phyloP scores from a whole-genome alignment of 2,888 invertebrate genomes.

The Drepanosiphum platanoidis region DNA sequence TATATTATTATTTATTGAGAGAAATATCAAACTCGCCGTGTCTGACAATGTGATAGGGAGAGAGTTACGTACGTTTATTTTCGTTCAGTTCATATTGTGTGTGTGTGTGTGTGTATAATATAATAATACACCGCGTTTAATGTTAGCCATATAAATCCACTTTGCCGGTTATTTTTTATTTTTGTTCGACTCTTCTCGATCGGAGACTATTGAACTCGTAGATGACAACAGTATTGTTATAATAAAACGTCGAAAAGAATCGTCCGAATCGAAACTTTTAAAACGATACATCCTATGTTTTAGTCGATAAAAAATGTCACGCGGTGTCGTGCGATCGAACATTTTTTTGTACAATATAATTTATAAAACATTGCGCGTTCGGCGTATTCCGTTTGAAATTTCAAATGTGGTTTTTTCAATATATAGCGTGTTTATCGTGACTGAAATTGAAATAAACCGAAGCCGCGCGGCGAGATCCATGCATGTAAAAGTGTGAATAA shows the following conservation, averaged over 20 bases:
- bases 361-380: too few species aligned
- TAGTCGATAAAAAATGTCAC: too few species aligned
- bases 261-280: too few species aligned
- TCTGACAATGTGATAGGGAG: background rate
- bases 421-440: background rate
- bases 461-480: background rate
- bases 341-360: too few species aligned
- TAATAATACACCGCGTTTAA: background rate
- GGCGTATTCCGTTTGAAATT: too few species aligned
- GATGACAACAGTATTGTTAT: background rate
- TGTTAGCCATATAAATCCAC: background rate
- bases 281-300: too few species aligned
- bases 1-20: conserved; percentile 30
- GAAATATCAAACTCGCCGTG: background rate
- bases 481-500: conserved; percentile 23
- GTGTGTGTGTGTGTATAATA: background rate
- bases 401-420: background rate
- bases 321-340: too few species aligned
- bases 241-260: background rate
- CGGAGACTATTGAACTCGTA: background rate
- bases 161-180: background rate
- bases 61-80: background rate
- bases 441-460: background rate
- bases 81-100: background rate
- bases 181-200: background rate